phyloP scores from a whole-genome alignment of 2,113 vertebrate species.

The Podarcis raffonei region DNA sequence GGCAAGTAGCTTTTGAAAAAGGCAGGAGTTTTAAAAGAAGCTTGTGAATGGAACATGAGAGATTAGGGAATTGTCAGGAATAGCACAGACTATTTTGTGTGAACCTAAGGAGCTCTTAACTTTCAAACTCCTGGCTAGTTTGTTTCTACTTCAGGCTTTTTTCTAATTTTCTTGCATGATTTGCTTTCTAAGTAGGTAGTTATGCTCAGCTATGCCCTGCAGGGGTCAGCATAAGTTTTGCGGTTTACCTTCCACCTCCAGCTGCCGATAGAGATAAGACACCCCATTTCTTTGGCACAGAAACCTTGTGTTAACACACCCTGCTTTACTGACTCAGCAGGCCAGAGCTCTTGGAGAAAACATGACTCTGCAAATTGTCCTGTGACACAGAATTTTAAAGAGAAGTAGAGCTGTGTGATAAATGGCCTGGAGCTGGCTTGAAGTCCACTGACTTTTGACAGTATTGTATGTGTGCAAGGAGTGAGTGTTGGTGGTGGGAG shows the following conservation, averaged over 20 bases:
- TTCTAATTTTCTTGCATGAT: not conserved
- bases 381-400: not conserved
- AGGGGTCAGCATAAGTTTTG: not conserved
- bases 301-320: not conserved
- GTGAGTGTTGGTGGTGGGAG: too few relatives aligned
- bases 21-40: not conserved
- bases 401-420: not conserved
- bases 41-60: not conserved
- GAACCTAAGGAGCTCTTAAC: not conserved
- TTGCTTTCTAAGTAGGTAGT: not conserved
- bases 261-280: not conserved
- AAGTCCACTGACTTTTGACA: not conserved
- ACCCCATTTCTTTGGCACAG: not conserved
- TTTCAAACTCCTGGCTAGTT: not conserved
- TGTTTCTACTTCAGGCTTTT: not conserved
- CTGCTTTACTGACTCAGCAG: slow-evolving; percentile 15
- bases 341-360: not conserved
- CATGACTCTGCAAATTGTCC: slow-evolving; percentile 11
- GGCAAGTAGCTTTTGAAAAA: not conserved
- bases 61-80: not conserved
- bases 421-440: not conserved
- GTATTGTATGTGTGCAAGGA: too few relatives aligned
- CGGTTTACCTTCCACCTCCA: not conserved
- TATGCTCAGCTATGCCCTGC: not conserved
- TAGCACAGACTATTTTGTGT: not conserved